phyloP scores from a whole-genome alignment of 2,888 invertebrate genomes.

The Petrolisthes cinctipes region DNA sequence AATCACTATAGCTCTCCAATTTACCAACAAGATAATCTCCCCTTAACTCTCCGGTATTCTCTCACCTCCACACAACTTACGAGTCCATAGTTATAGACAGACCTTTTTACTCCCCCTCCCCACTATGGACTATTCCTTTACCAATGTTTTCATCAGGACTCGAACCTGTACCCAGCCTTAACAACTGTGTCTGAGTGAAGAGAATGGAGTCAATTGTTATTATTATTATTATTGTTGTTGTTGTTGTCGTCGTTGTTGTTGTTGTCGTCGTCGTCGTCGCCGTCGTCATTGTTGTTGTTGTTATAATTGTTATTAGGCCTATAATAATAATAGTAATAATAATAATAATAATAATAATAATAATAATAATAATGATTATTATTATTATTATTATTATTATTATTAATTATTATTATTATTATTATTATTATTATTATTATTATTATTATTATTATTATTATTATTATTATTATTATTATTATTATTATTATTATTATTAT shows the following conservation, averaged over 20 bases:
- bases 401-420: not conserved
- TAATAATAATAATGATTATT: not conserved
- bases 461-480: not conserved
- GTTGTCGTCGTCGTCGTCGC: not conserved
- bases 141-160: too few relatives aligned
- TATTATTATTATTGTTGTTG: not conserved
- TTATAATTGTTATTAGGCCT: not conserved
- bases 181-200: too few relatives aligned
- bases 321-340: constrained; percentile 11
- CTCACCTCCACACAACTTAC: too few relatives aligned
- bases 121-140: too few relatives aligned
- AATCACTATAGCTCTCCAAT: too few relatives aligned
- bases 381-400: not conserved
- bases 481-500: not conserved
- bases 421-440: not conserved
- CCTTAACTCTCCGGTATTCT: too few relatives aligned
- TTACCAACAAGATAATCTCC: too few relatives aligned
- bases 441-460: not conserved
- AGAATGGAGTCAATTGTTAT: too few relatives aligned
- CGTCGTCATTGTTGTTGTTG: not conserved
- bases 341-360: constrained; percentile 14
- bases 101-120: too few relatives aligned
- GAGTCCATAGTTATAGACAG: too few relatives aligned
- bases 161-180: too few relatives aligned
- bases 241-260: not conserved